phyloP scores from a whole-genome alignment of 2,888 invertebrate species.

The Diploptera punctata region DNA sequence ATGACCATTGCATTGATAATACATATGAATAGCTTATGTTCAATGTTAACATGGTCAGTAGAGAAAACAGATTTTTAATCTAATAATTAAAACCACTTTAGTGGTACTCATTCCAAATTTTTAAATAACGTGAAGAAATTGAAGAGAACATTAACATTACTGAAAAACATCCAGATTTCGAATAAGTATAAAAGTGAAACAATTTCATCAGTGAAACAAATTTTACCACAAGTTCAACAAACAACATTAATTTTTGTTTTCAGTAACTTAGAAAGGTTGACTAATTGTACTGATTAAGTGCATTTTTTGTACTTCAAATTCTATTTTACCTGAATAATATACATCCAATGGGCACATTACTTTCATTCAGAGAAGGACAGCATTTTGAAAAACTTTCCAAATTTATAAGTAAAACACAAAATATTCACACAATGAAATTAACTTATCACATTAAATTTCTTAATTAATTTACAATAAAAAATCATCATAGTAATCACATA shows the following conservation, averaged over 20 bases:
- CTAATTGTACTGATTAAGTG: slow-evolving; percentile 15
- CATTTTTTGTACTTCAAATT: no score
- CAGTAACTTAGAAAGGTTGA: slow-evolving; percentile 14
- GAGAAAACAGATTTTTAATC: neutral
- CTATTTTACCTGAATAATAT: no score
- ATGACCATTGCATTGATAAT: no score
- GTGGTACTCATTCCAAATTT: neutral
- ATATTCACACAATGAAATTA: no score
- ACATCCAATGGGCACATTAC: no score
- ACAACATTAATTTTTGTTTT: slow-evolving; percentile 11
- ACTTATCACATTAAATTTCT: no score
- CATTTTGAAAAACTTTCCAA: no score
- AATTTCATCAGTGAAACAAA: slow-evolving; percentile 9
- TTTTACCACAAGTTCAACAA: slow-evolving; percentile 13
- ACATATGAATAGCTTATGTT: no score
- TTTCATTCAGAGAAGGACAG: no score
- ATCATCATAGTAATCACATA: no score
- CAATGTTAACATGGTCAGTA: slow-evolving; percentile 20
- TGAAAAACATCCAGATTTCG: slow-evolving; percentile 8
- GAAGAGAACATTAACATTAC: neutral
- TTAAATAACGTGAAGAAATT: neutral
- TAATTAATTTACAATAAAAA: no score
- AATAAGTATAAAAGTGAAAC: slow-evolving; percentile 2
- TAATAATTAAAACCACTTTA: slow-evolving; percentile 1
- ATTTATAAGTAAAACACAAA: no score